These are phyloP conservation scores for Noctua fimbriata DNA, from an alignment of 2,888 invertebrate genomes.

Conservation along the genomic window DNA sequence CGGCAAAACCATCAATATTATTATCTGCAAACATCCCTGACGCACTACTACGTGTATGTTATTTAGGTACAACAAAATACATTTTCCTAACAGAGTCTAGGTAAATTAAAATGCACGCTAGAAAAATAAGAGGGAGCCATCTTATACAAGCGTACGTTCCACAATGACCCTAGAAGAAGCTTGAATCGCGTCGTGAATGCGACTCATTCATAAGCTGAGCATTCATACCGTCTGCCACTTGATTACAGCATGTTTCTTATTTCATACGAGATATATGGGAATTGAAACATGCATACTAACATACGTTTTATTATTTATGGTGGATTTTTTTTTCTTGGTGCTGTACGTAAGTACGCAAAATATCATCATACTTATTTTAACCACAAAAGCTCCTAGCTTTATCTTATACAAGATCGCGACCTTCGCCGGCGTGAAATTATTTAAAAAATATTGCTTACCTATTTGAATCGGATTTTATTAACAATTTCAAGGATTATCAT, in stretches of 20 bases:
- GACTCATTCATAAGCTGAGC: conserved; percentile 28
- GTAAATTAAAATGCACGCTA: conserved; percentile 15
- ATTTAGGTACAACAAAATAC: background rate
- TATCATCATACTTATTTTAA: background rate
- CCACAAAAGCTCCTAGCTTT: background rate
- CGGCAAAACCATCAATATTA: too few species aligned
- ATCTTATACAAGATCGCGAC: too few species aligned
- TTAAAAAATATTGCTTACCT: too few species aligned
- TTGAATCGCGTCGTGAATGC: conserved; percentile 37
- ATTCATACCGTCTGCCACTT: conserved; percentile 37
- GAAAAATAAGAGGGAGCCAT: conserved; percentile 2
- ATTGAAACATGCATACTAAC: conserved; percentile 34
- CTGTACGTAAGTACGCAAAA: background rate
- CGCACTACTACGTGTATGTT: too few species aligned
- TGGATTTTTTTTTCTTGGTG: background rate
- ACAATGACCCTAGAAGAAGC: conserved; percentile 8
- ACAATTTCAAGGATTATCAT: too few species aligned
- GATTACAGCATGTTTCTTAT: conserved; percentile 40
- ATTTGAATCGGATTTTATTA: too few species aligned
- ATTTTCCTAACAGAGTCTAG: background rate
- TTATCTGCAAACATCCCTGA: too few species aligned
- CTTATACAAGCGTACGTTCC: background rate
- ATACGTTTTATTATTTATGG: background rate
- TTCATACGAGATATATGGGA: background rate
- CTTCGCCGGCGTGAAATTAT: too few species aligned